Base-by-base conservation (phyloP, 2,888 invertebrate species). In the Nephrotoma appendiculata region DNA sequence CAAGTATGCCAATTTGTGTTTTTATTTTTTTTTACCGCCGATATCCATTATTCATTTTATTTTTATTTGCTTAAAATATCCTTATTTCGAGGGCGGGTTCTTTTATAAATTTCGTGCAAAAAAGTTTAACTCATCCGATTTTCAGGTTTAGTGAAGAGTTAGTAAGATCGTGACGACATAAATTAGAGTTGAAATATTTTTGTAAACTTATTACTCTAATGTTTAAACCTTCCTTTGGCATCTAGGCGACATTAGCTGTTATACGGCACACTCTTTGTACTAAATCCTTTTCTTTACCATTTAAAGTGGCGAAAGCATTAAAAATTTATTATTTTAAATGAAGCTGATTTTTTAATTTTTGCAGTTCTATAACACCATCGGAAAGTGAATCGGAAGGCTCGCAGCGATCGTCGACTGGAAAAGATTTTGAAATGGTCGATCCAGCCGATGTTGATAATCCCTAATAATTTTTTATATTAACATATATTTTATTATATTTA, bases 401-500 rank as follows among this genome's bases (percentile, higher is more conserved):
- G 89, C 95, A 95, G 89, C 94, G 96, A 87, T 96, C 96, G 12
- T 96, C 96, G 88, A 96, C 96, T 0, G 97, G 96, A 89, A 94
- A 95, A 89, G 97, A 97, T 92, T 97, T 97, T 91, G 97, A 97
- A 92, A 96, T 97, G 90, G 95, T 97, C 86, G 96, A 96, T 89
- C 94, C 94, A 44, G 94, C 93, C 19, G 95, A 95, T 89, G 90
- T 95, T 48, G 94, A 94, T 86, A 92, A 92, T 0, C 92, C 88
- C 52, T 88, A 87, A 88, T 57, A 86, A 84, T 42, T 84, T 84
- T 57, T 57, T 57, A 57, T 57, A 71, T 71, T 71, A 71, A 52
- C 52, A 52, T 52, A 71, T 71, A 71, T 31, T 71, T 71, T 71
- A 71, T 71, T 71, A 71, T 71, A 71, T 71, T 71, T 71, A 71